Evolutionary conservation across 1,140 invertebrate genomes (phyloP).

Genomic region (Carposina sasakii): DNA sequence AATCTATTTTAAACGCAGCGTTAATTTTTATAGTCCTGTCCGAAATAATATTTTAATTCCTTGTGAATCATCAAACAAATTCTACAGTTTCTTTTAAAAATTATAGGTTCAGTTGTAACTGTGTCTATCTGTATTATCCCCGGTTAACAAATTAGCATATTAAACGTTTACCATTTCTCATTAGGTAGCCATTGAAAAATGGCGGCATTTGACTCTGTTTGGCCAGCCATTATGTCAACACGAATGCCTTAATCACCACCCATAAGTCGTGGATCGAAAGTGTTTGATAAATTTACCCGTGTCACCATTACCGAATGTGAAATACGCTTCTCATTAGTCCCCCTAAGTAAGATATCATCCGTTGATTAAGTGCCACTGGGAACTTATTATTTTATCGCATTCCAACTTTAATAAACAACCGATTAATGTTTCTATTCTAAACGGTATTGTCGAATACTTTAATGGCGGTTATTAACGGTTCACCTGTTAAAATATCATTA

Average conservation of each 20-base stretch:
- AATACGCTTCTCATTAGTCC: slow-evolving; percentile 63
- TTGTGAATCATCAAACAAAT: too few species aligned
- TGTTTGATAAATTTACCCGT: slow-evolving; percentile 61
- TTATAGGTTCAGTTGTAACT: too few species aligned
- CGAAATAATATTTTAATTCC: too few species aligned
- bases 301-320: slow-evolving; percentile 65
- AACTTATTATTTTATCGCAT: slow-evolving; percentile 63
- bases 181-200: slow-evolving; percentile 37
- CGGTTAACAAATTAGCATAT: too few species aligned
- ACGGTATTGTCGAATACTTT: slow-evolving; percentile 14
- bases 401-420: slow-evolving; percentile 45
- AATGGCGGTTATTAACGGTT: slow-evolving; percentile 17
- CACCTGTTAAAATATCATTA: slow-evolving; percentile 22
- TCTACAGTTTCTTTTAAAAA: too few species aligned
- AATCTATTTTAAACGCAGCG: too few species aligned
- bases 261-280: slow-evolving; percentile 64
- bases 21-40: too few species aligned
- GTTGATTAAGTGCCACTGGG: slow-evolving; percentile 48
- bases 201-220: slow-evolving; percentile 55
- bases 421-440: slow-evolving; percentile 38
- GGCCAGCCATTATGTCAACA: slow-evolving; percentile 66
- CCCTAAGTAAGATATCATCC: slow-evolving; percentile 62
- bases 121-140: too few species aligned
- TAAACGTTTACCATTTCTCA: too few species aligned
- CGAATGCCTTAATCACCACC: slow-evolving; percentile 55